These are phyloP conservation scores for Palythoa heliodiscus DNA, from an alignment of 92 coral and sea anemone genomes.

Conservation along the genomic window DNA sequence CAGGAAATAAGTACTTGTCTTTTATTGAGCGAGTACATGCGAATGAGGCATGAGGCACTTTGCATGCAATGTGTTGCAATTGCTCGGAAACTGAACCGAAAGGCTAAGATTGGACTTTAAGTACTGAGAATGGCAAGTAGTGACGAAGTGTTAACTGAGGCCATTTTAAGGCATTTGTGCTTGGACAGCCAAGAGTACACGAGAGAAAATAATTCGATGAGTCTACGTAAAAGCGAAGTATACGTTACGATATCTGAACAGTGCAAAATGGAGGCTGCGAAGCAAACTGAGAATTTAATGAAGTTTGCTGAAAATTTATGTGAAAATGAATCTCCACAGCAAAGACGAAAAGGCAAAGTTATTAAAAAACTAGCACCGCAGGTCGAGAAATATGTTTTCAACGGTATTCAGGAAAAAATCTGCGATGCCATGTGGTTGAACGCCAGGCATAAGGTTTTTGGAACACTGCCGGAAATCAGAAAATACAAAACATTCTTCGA, in stretches of 20 bases:
- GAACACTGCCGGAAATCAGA: slow-evolving; percentile 48
- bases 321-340: slow-evolving; percentile 56
- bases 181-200: slow-evolving; percentile 18
- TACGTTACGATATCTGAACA: slow-evolving; percentile 59
- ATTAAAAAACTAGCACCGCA: slow-evolving; percentile 83
- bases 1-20: background rate
- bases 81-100: background rate
- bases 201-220: slow-evolving; percentile 35
- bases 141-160: slow-evolving; percentile 45
- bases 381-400: slow-evolving; percentile 75
- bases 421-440: slow-evolving; percentile 79
- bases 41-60: slow-evolving; percentile 1
- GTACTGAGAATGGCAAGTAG: slow-evolving; percentile 45
- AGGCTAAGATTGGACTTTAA: background rate
- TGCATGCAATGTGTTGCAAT: background rate
- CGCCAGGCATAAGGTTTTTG: slow-evolving; percentile 69
- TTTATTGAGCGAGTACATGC: background rate
- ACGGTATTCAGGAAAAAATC: slow-evolving; percentile 69
- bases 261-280: slow-evolving; percentile 71
- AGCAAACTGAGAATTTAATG: slow-evolving; percentile 62
- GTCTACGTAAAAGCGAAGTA: slow-evolving; percentile 40
- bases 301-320: slow-evolving; percentile 70
- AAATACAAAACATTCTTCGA: background rate
- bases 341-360: slow-evolving; percentile 72
- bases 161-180: background rate